Evolutionary conservation across 2,888 invertebrate species (phyloP).

Genomic region (Stegana nigrithorax): DNA sequence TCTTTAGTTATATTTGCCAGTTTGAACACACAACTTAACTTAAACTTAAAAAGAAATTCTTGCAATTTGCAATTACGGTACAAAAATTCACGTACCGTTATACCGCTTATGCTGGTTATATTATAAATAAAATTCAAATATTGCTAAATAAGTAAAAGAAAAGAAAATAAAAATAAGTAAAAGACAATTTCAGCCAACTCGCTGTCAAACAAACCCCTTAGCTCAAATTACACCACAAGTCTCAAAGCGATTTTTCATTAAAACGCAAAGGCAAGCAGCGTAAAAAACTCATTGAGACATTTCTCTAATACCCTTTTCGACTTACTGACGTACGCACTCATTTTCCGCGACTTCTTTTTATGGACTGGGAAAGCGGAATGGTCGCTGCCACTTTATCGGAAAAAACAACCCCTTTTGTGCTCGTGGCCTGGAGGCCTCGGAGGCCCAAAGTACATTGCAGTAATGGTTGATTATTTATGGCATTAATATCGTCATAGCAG

Average conservation of each 20-base stretch:
- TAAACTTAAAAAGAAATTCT: no score
- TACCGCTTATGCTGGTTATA: no score
- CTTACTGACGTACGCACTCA: constrained; percentile 43
- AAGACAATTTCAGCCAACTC: no score
- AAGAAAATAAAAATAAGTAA: background rate
- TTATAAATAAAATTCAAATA: no score
- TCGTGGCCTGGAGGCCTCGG: background rate
- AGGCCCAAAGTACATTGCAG: constrained; percentile 32
- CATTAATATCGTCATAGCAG: constrained; percentile 52
- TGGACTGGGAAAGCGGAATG: no score
- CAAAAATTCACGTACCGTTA: no score
- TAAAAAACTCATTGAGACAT: constrained; percentile 58
- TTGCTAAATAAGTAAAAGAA: no score
- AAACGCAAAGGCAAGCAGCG: constrained; percentile 56
- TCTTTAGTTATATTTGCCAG: no score
- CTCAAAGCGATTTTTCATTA: constrained; percentile 57
- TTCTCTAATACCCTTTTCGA: constrained; percentile 6
- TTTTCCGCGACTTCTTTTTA: constrained; percentile 31
- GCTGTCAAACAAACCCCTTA: no score
- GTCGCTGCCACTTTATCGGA: constrained; percentile 42
- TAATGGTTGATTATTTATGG: constrained; percentile 61
- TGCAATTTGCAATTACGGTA: no score
- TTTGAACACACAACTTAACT: no score
- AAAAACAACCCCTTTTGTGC: constrained; percentile 58
- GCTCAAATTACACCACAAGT: no score